Evolutionary conservation across 1,140 invertebrate species (phyloP).

Genomic region (Tribolium castaneum): DNA sequence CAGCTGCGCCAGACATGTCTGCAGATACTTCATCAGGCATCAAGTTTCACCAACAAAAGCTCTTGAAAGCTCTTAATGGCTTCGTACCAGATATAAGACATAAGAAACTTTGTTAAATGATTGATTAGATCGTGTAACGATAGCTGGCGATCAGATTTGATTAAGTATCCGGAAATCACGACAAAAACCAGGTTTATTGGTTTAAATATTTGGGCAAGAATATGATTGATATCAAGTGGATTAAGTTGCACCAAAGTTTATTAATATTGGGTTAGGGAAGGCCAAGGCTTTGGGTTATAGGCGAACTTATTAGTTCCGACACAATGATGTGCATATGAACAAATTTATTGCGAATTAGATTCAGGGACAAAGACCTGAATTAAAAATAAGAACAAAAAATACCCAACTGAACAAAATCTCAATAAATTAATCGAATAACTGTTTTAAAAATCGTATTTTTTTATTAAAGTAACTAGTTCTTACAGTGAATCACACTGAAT

Average conservation of each 20-base stretch:
- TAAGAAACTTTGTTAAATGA: conserved; percentile 27
- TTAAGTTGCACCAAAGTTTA: not conserved
- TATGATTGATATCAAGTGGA: not conserved
- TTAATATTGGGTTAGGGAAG: not conserved
- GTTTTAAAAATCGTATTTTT: too few species aligned
- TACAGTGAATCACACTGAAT: too few species aligned
- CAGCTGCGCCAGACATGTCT: conserved; percentile 26
- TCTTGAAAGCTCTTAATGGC: conserved; percentile 33
- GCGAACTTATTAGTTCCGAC: not conserved
- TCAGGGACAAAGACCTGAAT: not conserved
- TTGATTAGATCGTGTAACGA: conserved; percentile 21
- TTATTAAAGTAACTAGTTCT: too few species aligned
- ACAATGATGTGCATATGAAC: not conserved
- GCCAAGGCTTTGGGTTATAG: not conserved
- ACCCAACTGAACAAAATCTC: too few species aligned
- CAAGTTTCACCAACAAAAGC: conserved; percentile 31
- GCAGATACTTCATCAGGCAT: conserved; percentile 30
- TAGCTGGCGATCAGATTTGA: conserved; percentile 12
- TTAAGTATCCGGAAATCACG: not conserved
- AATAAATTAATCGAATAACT: too few species aligned
- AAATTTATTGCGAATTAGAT: not conserved
- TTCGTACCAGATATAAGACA: conserved; percentile 31
- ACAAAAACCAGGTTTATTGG: conserved; percentile 7
- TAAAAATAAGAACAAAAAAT: too few species aligned
- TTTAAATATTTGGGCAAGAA: not conserved